Evolutionary conservation across 2,113 vertebrate species (phyloP), one percentile per base, ranked within the genome.

Genomic region (Sterna hirundo): DNA sequence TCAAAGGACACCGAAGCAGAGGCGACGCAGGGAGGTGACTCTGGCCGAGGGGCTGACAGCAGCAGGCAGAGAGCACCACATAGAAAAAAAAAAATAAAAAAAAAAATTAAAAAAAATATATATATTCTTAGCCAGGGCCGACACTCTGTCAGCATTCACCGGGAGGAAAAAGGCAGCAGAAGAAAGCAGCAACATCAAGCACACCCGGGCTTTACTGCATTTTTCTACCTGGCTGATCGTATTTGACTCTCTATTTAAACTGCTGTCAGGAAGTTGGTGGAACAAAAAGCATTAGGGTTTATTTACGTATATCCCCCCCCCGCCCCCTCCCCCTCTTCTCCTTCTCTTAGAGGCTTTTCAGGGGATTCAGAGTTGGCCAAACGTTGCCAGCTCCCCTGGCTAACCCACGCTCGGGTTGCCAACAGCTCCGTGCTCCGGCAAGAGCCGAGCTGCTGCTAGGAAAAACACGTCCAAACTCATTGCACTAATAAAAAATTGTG

Each of bases 401-500:
- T 72, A 17, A 57, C 0, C 21, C 36, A 23, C 9, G 0, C 3
- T 32, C 44, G 32, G 65, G 21, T 3, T 36, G 38, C 69, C 69
- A 79, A 76, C 16, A 74, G 19, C 49, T 62, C 60, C 4, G 36
- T 65, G 71, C 69, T 70, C 36, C 26, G 22, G 47, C 46, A 13
- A 32, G 21, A 54, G 36, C 14, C 1, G 1, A 34, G 40, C 26
- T 42, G 27, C 40, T 60, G 27, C n/a, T 42, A 16, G 2, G 23
- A 32, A 17, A 55, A 22, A 47, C 36, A 38, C 9, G 18, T 40
- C 38, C 23, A 36, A 95, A 91, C 29, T 55, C 83, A 32, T 27
- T 25, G 46, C 54, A 32, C 27, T 77, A 14, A 71, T 4, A 26
- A 88, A 72, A 78, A 58, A 21, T 2, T 5, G 1, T 0, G 0